Evolutionary conservation across 30 jellyfish, hydroid and myxozoan genomes (phyloP).

Genomic region (Chironex yamaguchii): DNA sequence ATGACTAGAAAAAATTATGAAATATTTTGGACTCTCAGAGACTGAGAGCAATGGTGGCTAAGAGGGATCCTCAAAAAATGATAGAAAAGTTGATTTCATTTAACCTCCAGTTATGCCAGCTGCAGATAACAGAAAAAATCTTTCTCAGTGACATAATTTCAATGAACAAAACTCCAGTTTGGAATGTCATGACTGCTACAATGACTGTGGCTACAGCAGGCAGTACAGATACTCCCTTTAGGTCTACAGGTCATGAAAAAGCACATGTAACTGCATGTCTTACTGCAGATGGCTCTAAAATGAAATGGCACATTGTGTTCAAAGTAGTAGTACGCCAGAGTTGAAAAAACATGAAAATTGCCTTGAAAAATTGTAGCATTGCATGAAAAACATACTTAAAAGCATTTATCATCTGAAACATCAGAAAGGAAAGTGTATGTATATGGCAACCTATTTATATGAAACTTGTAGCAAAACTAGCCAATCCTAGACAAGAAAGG

Average conservation of each 20-base stretch:
- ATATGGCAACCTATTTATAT: no score
- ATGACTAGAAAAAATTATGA: background rate
- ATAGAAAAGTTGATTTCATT: background rate
- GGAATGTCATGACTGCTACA: background rate
- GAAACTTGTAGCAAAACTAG: no score
- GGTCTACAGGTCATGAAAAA: background rate
- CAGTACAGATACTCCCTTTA: background rate
- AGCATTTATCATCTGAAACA: no score
- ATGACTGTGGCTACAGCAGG: background rate
- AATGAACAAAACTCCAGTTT: background rate
- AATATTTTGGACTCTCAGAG: background rate
- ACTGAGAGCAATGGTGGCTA: background rate
- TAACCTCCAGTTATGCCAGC: background rate
- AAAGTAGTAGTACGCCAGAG: background rate
- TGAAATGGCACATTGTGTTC: background rate
- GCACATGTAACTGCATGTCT: background rate
- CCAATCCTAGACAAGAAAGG: no score
- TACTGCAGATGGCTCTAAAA: background rate
- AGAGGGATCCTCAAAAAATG: background rate
- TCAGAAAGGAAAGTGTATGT: no score
- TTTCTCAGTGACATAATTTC: background rate
- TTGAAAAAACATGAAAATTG: background rate
- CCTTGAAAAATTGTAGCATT: no score
- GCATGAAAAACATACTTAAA: no score
- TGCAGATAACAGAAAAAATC: background rate